Conservation (phyloP, 35 echinoderm and acorn worm species). For the Stichopus chloronotus region DNA sequence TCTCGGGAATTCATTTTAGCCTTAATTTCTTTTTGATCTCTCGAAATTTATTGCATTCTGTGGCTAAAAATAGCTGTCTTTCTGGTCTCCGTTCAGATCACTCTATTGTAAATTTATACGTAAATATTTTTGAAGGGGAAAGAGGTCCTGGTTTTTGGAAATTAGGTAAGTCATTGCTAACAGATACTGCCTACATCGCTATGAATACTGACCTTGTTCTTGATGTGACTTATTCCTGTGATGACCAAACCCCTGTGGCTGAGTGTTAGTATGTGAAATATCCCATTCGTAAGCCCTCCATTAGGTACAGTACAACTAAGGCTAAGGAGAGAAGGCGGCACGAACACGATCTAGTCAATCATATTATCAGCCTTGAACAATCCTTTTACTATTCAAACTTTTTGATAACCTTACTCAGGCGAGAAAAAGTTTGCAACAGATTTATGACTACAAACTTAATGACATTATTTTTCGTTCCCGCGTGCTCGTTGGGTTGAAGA, state of each 20-base stretch:
- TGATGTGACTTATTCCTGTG: background rate
- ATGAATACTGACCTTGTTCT: background rate
- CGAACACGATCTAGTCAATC: background rate
- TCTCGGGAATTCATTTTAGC: background rate
- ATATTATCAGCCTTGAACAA: background rate
- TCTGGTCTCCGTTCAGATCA: conserved; percentile 31
- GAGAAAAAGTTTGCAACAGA: conserved; percentile 10
- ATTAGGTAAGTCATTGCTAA: background rate
- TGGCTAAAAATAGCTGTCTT: background rate
- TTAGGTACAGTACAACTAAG: background rate
- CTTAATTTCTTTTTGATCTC: background rate
- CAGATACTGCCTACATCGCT: background rate
- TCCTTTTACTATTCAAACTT: background rate
- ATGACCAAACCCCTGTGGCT: background rate
- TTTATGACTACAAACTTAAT: conserved; percentile 26
- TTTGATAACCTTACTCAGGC: background rate
- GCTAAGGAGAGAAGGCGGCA: background rate
- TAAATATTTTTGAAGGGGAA: conserved; percentile 29
- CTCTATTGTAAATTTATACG: background rate
- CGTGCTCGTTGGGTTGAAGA: conserved; percentile 19
- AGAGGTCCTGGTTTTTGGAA: conserved; percentile 39
- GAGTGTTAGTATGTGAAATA: conserved; percentile 4
- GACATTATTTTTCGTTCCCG: conserved; percentile 24
- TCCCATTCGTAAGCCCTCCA: background rate
- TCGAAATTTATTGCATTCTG: background rate